Evolutionary conservation across 2,888 invertebrate genomes (phyloP), one percentile per base, ranked within the genome.

Genomic region (Drosophila melanosoma): DNA sequence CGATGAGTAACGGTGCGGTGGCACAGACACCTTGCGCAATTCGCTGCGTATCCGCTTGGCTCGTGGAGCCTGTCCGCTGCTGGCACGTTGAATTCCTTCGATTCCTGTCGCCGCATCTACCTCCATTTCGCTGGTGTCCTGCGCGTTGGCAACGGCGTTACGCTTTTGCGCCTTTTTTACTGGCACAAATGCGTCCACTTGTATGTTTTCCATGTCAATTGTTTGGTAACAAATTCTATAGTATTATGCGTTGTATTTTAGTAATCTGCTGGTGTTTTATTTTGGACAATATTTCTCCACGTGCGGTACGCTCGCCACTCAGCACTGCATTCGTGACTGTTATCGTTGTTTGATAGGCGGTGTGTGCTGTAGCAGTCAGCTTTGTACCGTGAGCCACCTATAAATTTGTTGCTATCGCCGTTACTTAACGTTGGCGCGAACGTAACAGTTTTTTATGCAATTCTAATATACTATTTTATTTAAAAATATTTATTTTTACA

Each of bases 1-100:
- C 0, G 99, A 98, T 11, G 98, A 96, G 90, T 97, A 98, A 92
- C 99, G 95, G 92, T 99, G 97, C 7, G 97, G 95, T 17, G 99
- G 99, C n/a, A 99, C 98, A 10, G 97, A 94, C 42, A 99, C 94
- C 94, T 96, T 96, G 76, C 96, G 94, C 91, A 96, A 94, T 91
- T 95, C 95, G 49, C 94, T 94, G 73, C 93, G 94, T 61, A 94
- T 94, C 1, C 94, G 91, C 80, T 93, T 95, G 0, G 93, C 92
- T 92, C 94, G 71, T 89, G 93, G 88, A 88, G 94, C 71, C 26
- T 69, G 69, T 3, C 53, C 65, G 15, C 33, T 38, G 20, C n/a
- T 45, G 1, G 60, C 20, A 48, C 54, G 53, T 12, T 66, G 49
- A 2, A 10, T 36, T 17, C 95, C 95, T 91, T 95, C 94, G 62